These are phyloP conservation scores for Crotalus viridis DNA, from an alignment of 2,113 vertebrate species.

Conservation along the genomic window DNA sequence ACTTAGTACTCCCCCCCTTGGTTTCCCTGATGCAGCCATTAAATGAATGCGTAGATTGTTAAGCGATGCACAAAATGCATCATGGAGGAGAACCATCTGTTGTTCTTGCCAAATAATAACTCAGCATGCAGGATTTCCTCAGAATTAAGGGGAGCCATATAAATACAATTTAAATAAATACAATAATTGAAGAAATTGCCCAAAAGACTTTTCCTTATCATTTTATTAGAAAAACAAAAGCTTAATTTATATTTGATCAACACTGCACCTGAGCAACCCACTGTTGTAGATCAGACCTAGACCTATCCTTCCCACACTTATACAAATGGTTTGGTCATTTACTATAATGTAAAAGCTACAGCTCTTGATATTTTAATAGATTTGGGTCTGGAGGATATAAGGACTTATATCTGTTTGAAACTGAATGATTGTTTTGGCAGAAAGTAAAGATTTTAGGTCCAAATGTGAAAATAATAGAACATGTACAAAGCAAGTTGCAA, in stretches of 20 bases:
- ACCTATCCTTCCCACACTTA: neutral
- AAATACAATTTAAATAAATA: neutral
- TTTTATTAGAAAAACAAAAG: neutral
- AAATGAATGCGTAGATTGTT: neutral
- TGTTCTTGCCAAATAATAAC: neutral
- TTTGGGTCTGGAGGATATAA: neutral
- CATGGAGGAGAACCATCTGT: neutral
- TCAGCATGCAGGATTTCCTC: neutral
- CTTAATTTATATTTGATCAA: neutral
- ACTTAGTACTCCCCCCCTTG: neutral
- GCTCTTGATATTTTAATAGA: neutral
- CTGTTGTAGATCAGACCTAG: neutral
- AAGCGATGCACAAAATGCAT: neutral
- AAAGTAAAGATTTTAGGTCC: neutral
- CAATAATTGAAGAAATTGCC: neutral
- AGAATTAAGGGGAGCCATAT: neutral
- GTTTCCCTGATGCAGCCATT: neutral
- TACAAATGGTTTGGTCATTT: neutral
- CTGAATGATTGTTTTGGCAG: neutral
- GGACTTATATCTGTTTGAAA: neutral
- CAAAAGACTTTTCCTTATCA: neutral
- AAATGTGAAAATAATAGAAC: neutral
- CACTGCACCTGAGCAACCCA: neutral
- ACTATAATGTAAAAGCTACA: neutral
- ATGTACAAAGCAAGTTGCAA: neutral